Conservation (phyloP, 2,888 invertebrate species). For the Andrena minutula region DNA sequence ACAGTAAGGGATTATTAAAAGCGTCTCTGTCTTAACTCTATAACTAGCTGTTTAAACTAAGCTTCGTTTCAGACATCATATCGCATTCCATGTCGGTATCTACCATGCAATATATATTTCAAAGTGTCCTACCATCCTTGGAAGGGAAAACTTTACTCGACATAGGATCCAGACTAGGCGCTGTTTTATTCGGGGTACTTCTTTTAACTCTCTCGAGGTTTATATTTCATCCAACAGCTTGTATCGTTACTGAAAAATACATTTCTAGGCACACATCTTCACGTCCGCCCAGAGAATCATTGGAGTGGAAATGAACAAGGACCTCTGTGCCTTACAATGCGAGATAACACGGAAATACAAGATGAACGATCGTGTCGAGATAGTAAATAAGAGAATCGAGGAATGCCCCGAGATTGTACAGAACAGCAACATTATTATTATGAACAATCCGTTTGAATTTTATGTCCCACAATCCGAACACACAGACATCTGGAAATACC, state of each 20-base stretch:
- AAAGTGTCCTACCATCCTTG: conserved; percentile 87
- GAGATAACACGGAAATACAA: conserved; percentile 86
- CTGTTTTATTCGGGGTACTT: conserved; percentile 89
- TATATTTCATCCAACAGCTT: background rate
- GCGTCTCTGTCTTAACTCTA: background rate
- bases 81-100: conserved; percentile 89
- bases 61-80: conserved; percentile 85
- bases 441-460: conserved; percentile 90
- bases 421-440: conserved; percentile 87
- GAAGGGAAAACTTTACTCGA: conserved; percentile 88
- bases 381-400: conserved; percentile 87
- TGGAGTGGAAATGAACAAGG: conserved; percentile 90
- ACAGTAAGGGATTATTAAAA: conserved; percentile 82
- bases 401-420: conserved; percentile 86
- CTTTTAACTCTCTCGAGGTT: background rate
- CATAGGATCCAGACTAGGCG: conserved; percentile 90
- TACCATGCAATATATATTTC: conserved; percentile 88
- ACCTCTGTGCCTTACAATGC: conserved; percentile 88
- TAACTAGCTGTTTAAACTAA: background rate
- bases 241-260: background rate
- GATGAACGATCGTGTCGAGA: conserved; percentile 86
- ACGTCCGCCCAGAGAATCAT: conserved; percentile 87
- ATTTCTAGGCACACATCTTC: conserved; percentile 87
- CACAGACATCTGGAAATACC: conserved; percentile 87
- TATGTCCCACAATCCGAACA: conserved; percentile 88